These are phyloP conservation scores for Drosophila anomelani DNA, from an alignment of 2,888 invertebrate species.

Conservation along the genomic window DNA sequence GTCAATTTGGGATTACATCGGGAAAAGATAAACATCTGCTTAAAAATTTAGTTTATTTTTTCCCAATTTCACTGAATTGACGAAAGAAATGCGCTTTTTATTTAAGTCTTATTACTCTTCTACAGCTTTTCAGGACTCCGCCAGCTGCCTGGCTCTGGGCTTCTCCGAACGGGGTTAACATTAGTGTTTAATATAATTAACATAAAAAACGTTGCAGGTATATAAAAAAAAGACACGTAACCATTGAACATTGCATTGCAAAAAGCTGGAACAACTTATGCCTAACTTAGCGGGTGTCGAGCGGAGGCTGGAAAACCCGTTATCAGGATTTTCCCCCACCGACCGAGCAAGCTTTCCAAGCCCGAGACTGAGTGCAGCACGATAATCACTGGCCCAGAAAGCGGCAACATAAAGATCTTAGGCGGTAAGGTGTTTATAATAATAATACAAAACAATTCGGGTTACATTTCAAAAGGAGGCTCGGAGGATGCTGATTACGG, in stretches of 20 bases:
- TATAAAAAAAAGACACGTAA: conserved; percentile 23
- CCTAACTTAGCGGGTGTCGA: conserved; percentile 44
- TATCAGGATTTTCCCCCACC: neutral
- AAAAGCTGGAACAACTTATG: conserved; percentile 58
- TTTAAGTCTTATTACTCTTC: neutral
- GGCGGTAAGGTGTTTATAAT: conserved; percentile 17
- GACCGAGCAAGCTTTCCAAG: conserved; percentile 23
- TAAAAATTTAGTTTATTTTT: too few species aligned
- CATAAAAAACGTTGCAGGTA: conserved; percentile 51
- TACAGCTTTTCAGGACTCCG: neutral
- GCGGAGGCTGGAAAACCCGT: conserved; percentile 4
- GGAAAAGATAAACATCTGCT: neutral
- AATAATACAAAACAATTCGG: conserved; percentile 13
- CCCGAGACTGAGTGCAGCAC: neutral
- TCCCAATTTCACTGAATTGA: conserved; percentile 4
- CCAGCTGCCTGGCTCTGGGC: conserved; percentile 22
- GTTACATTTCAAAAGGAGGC: conserved; percentile 24
- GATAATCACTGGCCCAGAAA: conserved; percentile 7
- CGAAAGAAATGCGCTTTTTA: neutral
- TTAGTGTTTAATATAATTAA: conserved; percentile 54
- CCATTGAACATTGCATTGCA: conserved; percentile 52
- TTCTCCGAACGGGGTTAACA: conserved; percentile 39
- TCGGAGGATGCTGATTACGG: conserved; percentile 4
- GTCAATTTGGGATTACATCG: neutral
- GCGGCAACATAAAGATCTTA: conserved; percentile 29